phyloP scores from a whole-genome alignment of 23 tunicate genomes.

The Ascidia mentula region DNA sequence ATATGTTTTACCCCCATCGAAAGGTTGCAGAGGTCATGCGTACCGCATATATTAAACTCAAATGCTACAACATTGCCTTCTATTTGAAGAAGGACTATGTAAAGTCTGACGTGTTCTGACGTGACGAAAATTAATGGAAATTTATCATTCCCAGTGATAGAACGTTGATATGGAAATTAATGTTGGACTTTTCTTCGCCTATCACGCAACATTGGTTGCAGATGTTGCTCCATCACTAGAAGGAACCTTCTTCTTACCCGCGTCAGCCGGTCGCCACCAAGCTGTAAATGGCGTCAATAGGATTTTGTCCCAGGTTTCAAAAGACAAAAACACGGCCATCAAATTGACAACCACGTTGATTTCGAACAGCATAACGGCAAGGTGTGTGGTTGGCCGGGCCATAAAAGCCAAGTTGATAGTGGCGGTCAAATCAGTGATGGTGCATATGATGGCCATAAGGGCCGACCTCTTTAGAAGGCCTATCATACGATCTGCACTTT shows the following conservation, averaged over 20 bases:
- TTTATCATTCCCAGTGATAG: too few relatives aligned
- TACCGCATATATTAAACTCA: too few relatives aligned
- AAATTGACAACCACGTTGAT: background rate
- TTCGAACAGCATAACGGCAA: background rate
- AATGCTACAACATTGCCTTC: too few relatives aligned
- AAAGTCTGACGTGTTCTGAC: too few relatives aligned
- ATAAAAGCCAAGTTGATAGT: background rate
- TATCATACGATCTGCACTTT: background rate
- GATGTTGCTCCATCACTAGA: background rate
- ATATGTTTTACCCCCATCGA: too few relatives aligned
- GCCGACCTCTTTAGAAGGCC: background rate
- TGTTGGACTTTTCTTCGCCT: too few relatives aligned
- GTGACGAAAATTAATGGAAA: too few relatives aligned
- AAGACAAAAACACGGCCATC: background rate
- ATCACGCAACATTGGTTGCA: background rate
- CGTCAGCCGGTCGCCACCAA: constrained; percentile 5
- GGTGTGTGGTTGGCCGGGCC: background rate
- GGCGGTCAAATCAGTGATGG: background rate
- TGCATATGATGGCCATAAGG: background rate
- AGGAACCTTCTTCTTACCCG: background rate
- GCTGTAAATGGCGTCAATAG: background rate
- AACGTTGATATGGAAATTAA: too few relatives aligned
- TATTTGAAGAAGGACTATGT: too few relatives aligned
- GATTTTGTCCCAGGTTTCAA: background rate
- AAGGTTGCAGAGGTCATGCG: too few relatives aligned